A percentile compares a stretch with the other conserved stretches of the same genome.
These are phyloP conservation scores for Meliscaeva auricollis DNA, from an alignment of 2,888 invertebrate genomes.

Conservation along the genomic window DNA sequence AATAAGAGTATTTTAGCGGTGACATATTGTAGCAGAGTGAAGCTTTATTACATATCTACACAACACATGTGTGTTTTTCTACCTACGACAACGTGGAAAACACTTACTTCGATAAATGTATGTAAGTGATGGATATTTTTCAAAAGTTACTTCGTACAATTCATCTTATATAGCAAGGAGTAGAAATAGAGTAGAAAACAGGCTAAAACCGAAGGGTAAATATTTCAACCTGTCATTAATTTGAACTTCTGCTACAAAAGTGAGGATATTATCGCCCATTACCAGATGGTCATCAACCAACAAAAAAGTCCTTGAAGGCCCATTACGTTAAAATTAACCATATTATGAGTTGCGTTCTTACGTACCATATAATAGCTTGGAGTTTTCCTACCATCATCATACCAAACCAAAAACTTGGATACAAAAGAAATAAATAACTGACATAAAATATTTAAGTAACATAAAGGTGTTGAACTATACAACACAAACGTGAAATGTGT, in stretches of 20 bases:
- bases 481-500: slow-evolving; percentile 12
- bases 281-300: slow-evolving; percentile 23
- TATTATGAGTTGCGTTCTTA: neutral
- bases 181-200: no score
- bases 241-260: neutral
- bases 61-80: no score
- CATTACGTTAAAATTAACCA: neutral
- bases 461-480: slow-evolving; percentile 17
- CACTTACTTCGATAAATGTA: no score
- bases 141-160: neutral
- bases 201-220: slow-evolving; percentile 1
- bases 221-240: slow-evolving; percentile 6
- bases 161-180: neutral
- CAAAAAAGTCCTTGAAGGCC: slow-evolving; percentile 14
- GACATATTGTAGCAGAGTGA: neutral
- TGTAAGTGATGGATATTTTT: neutral
- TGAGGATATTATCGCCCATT: slow-evolving; percentile 13
- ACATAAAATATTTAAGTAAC: slow-evolving; percentile 28
- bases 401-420: neutral
- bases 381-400: no score
- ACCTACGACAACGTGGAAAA: no score
- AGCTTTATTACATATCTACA: neutral
- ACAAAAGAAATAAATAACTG: slow-evolving; percentile 15
- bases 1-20: neutral
- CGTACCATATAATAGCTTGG: neutral